Percentiles rank a stretch among this genome's conserved stretches.
phyloP scores from a whole-genome alignment of 2,113 vertebrate genomes.

The Hassar affinis region DNA sequence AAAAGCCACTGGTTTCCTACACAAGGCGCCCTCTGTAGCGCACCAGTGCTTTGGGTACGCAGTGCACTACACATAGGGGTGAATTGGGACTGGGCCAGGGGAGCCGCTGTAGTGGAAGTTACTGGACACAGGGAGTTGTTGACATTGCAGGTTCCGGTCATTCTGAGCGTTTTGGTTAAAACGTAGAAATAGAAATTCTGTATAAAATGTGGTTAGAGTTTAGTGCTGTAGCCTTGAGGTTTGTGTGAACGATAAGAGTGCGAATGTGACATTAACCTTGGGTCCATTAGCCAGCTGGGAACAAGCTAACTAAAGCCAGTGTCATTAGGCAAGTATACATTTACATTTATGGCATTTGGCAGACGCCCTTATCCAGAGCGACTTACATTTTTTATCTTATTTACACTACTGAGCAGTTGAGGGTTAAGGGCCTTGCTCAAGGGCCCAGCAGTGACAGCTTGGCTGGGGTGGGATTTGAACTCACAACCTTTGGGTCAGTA shows the following conservation, averaged over 20 bases:
- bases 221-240: background rate
- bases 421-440: too few relatives aligned
- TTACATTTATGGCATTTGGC: too few relatives aligned
- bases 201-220: background rate
- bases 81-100: background rate
- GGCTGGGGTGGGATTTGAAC: too few relatives aligned
- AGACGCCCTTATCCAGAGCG: too few relatives aligned
- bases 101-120: background rate
- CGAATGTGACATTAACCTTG: background rate
- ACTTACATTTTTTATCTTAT: too few relatives aligned
- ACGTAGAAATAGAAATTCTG: background rate
- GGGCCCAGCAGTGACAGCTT: too few relatives aligned
- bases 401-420: too few relatives aligned
- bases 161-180: background rate
- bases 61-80: background rate
- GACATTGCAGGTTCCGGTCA: background rate
- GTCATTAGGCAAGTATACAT: background rate
- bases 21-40: background rate
- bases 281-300: background rate
- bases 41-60: background rate
- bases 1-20: background rate
- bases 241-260: background rate
- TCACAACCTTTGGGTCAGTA: too few relatives aligned
- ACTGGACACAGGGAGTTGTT: background rate
- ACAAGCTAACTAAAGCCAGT: background rate